Evolutionary conservation across 2,113 vertebrate genomes (phyloP), one percentile per base, ranked within the genome.

Genomic region (Cisticola juncidis): DNA sequence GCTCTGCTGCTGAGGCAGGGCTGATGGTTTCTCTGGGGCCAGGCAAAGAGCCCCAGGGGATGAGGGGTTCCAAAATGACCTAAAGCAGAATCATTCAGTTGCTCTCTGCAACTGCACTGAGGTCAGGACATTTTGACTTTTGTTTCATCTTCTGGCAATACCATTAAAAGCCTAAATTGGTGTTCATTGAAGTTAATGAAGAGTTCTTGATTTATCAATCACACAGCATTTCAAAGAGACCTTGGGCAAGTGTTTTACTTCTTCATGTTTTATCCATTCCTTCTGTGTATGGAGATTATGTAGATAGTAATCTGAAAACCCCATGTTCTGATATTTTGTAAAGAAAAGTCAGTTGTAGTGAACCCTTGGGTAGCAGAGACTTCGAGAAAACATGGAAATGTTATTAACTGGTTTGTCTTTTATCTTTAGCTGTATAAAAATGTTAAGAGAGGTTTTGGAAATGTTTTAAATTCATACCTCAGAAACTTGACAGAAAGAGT

Each of bases 1-100:
- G 31, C 47, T 64, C 0, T 0, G 29, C 38, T 64, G 65, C 38
- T 5, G 5, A 12, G 38, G 11, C 33, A 9, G 19, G 24, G 60
- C 65, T 73, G n/a, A 28, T 17, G 61, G 57, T 23, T 42, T 69
- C 40, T 66, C 51, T 45, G 48, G 17, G 56, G 36, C 35, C 50
- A 73, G 28, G 16, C 35, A 60, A 42, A 28, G 33, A 69, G 25
- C 18, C 4, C 15, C 15, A 5, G 29, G 21, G 12, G 0, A 3
- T 26, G 31, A 8, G 17, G 35, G 16, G 3, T 9, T 81, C 38
- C 28, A 17, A 7, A 45, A 51, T 29, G 21, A 48, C 38, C 19
- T 62, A 44, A 58, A 77, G 64, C 14, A 69, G 15, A 47, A 24
- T 44, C 47, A 78, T 40, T 14, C 25, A 54, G 22, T 47, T 60